A percentile compares a stretch with the other conserved stretches of the same genome.
These are phyloP conservation scores for Penaeus indicus DNA, from an alignment of 1,140 invertebrate species.

Conservation along the genomic window DNA sequence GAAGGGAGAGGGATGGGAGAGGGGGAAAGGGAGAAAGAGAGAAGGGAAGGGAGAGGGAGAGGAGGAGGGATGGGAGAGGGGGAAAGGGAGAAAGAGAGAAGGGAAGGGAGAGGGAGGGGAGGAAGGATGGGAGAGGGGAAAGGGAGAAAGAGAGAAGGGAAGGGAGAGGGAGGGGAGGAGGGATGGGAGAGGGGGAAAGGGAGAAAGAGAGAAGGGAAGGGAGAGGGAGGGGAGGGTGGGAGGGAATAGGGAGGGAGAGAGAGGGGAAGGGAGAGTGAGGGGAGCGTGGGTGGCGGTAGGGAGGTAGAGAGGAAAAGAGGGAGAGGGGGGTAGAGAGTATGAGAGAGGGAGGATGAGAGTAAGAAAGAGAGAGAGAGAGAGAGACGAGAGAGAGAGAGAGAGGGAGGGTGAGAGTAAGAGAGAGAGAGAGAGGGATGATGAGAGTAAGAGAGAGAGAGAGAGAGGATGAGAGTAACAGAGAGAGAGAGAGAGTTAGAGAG, in stretches of 20 bases:
- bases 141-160: background rate
- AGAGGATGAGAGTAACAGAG: too few species aligned
- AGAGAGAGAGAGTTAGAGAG: slow-evolving; percentile 7
- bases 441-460: too few species aligned
- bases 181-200: background rate
- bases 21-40: background rate
- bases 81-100: background rate
- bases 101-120: background rate
- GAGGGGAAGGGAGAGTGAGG: background rate
- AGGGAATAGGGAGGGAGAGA: background rate
- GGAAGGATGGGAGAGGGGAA: too few species aligned
- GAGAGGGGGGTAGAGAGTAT: background rate
- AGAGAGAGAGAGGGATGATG: background rate
- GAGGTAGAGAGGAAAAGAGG: background rate
- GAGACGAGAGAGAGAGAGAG: background rate
- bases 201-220: background rate
- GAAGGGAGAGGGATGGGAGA: background rate
- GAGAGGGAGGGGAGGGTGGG: background rate
- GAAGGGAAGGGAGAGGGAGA: too few species aligned
- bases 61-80: background rate
- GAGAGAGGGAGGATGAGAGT: background rate
- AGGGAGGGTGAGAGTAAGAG: background rate
- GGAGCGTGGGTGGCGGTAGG: too few species aligned
- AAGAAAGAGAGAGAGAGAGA: background rate
- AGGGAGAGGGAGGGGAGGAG: background rate